Conservation (phyloP, 2,113 vertebrate species). For the Hyaena hyaena region DNA sequence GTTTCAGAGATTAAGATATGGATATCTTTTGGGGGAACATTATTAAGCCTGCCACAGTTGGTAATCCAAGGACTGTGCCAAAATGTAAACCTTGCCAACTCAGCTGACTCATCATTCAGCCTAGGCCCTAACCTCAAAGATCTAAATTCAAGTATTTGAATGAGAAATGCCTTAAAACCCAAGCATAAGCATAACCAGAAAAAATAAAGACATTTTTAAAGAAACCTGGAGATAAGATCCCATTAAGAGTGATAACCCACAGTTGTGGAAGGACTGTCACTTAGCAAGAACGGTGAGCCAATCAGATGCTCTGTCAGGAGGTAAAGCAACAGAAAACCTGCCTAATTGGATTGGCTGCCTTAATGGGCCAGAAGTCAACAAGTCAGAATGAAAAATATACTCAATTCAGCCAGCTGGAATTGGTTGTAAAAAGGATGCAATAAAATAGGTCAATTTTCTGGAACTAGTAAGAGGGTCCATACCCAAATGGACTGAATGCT, state of each 20-base stretch:
- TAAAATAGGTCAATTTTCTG: slow-evolving; percentile 71
- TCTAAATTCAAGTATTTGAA: slow-evolving; percentile 27
- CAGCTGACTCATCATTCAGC: not conserved
- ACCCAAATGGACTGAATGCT: slow-evolving; percentile 53
- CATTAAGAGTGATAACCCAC: slow-evolving; percentile 55
- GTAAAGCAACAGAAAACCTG: slow-evolving; percentile 51
- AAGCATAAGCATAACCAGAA: slow-evolving; percentile 22
- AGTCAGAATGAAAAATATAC: slow-evolving; percentile 75
- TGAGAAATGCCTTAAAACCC: slow-evolving; percentile 38
- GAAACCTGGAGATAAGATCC: slow-evolving; percentile 32
- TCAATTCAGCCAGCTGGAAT: slow-evolving; percentile 72
- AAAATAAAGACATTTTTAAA: slow-evolving; percentile 49
- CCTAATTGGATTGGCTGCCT: slow-evolving; percentile 72
- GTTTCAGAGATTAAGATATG: not conserved
- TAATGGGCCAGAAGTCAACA: slow-evolving; percentile 72
- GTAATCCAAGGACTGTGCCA: not conserved
- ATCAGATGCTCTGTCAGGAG: slow-evolving; percentile 66
- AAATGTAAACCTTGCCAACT: not conserved
- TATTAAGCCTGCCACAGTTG: not conserved
- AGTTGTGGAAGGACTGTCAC: slow-evolving; percentile 58
- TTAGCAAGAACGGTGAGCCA: slow-evolving; percentile 60
- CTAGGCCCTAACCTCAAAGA: not conserved
- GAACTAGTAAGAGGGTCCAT: slow-evolving; percentile 54
- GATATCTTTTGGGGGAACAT: not conserved
- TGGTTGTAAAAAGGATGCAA: slow-evolving; percentile 73